Percentiles rank a stretch among this genome's conserved stretches.
Evolutionary conservation across 1,140 invertebrate genomes (phyloP).

Genomic region (Musca domestica): DNA sequence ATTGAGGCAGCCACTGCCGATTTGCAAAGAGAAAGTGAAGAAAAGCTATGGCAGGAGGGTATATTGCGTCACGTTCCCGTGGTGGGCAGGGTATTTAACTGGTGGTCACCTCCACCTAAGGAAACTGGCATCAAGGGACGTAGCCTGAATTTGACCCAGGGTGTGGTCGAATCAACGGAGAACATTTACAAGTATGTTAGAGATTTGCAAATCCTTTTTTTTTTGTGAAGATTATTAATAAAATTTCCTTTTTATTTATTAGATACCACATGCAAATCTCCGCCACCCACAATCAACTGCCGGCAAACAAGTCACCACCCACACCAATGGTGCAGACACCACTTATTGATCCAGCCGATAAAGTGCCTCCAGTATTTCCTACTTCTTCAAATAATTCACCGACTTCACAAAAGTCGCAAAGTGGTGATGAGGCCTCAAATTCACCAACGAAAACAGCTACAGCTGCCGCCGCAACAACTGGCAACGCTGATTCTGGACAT

Average conservation of each 20-base stretch:
- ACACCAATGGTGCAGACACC: slow-evolving; percentile 66
- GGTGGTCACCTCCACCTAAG: slow-evolving; percentile 77
- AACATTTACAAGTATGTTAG: slow-evolving; percentile 73
- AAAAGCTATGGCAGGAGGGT: slow-evolving; percentile 90
- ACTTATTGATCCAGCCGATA: slow-evolving; percentile 51
- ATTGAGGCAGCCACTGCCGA: slow-evolving; percentile 92
- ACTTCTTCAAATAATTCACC: slow-evolving; percentile 19
- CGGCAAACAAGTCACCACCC: slow-evolving; percentile 62
- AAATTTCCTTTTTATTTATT: slow-evolving; percentile 63
- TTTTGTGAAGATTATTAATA: not conserved
- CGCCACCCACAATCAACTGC: slow-evolving; percentile 48
- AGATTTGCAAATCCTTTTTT: not conserved
- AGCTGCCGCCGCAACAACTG: slow-evolving; percentile 13
- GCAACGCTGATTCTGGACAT: slow-evolving; percentile 53
- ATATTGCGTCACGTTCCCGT: slow-evolving; percentile 89
- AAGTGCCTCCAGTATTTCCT: slow-evolving; percentile 41
- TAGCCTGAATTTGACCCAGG: slow-evolving; percentile 79
- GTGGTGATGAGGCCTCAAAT: not conserved
- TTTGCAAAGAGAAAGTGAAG: slow-evolving; percentile 83
- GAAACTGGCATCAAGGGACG: slow-evolving; percentile 78
- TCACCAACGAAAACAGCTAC: slow-evolving; percentile 3
- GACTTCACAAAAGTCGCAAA: not conserved
- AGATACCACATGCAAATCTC: slow-evolving; percentile 78
- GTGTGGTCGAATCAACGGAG: slow-evolving; percentile 86
- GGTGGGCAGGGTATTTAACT: slow-evolving; percentile 83